Percentiles rank a stretch among this genome's conserved stretches.
Evolutionary conservation across 2,888 invertebrate genomes (phyloP).

Genomic region (Morpho deidamia): DNA sequence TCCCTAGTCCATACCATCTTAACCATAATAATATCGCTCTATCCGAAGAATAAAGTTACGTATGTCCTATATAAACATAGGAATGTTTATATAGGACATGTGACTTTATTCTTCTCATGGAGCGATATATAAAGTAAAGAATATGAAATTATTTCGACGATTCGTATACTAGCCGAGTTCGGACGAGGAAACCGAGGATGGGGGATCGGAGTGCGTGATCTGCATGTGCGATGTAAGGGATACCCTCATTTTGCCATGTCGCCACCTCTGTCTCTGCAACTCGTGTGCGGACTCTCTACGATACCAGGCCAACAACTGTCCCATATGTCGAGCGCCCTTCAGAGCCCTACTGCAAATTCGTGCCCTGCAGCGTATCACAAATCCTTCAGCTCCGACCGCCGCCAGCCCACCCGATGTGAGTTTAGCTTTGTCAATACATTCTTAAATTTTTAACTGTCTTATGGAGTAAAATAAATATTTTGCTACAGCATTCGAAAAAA

Average conservation of each 20-base stretch:
- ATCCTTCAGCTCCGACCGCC: slow-evolving; percentile 37
- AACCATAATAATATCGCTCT: no score
- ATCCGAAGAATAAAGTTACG: no score
- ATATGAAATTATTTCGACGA: no score
- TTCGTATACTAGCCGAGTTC: slow-evolving; percentile 58
- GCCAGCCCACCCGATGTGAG: slow-evolving; percentile 78
- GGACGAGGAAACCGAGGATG: slow-evolving; percentile 94
- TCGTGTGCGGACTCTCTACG: slow-evolving; percentile 97
- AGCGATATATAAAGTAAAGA: no score
- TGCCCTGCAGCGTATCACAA: slow-evolving; percentile 88
- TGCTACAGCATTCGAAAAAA: no score
- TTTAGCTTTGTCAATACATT: slow-evolving; percentile 15
- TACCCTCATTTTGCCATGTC: slow-evolving; percentile 98
- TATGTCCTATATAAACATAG: no score
- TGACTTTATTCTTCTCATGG: no score
- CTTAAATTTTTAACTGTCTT: neutral
- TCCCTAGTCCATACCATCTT: no score
- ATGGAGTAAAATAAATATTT: no score
- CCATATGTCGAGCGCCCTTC: slow-evolving; percentile 99
- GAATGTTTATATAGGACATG: no score
- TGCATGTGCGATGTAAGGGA: slow-evolving; percentile 99
- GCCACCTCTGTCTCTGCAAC: slow-evolving; percentile 98
- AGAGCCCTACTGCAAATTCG: slow-evolving; percentile 96
- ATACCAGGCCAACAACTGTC: slow-evolving; percentile 99
- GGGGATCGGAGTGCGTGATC: slow-evolving; percentile 98